Base-by-base conservation (phyloP, 1,140 invertebrate genomes). In the Heliconius hermathena region DNA sequence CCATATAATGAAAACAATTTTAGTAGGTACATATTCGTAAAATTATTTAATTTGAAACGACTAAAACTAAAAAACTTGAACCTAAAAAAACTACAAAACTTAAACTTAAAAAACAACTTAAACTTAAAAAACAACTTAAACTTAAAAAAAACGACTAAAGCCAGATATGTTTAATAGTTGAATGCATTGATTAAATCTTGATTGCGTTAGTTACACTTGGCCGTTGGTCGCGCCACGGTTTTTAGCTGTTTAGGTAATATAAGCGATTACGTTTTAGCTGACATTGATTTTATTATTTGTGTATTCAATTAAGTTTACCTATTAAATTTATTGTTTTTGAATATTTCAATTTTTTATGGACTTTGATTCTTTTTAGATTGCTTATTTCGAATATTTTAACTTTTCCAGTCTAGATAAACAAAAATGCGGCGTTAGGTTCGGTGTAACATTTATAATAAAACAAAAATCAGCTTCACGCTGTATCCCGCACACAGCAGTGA, bases 221-320 rank as follows among this genome's bases (percentile, higher is more conserved):
- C 4, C 60, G 26, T 66, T 66, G 60, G 60, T 66, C 60, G 60
- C 60, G 60, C 60, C 60, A 66, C 60, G 60, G 22, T 29, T 66
- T 29, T 66, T 66, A 66, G 60, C 26, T 29, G 60, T 66, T 66
- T 66, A 66, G 26, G 60, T 66, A 29, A 66, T 29, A 66, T 66
- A 8, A 29, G 60, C 60, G 22, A 16, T 1, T 66, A 16, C n/a
- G n/a, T 29, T 66, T 26, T 16, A 66, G 60, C 60, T 66, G 60
- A 66, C 26, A 22, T 57, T 57, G n/a, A 26, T 57, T 8, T 57
- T 66, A 16, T 29, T 29, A 66, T 29, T 26, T 66, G 22, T 66
- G 9, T 29, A 16, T 66, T 66, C n/a, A 4, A 26, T 26, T 29
- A 26, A 22, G 9, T 13, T 66, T 66, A n/a, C 18, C 0, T 66